Evolutionary conservation across 2,888 invertebrate genomes (phyloP).

Genomic region (Euclidia mi): DNA sequence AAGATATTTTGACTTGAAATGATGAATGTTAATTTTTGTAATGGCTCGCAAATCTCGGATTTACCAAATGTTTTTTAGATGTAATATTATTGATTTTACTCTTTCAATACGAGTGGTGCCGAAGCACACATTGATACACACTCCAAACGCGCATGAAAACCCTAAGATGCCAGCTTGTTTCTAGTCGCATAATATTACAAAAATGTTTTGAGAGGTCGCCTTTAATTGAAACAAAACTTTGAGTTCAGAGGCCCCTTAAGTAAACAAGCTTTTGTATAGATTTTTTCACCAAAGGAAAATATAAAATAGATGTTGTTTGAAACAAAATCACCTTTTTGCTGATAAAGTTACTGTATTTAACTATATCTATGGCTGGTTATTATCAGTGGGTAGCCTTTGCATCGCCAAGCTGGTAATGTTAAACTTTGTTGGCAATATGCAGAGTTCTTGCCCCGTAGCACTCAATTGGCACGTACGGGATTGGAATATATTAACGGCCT

Average conservation of each 20-base stretch:
- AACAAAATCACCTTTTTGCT: constrained; percentile 8
- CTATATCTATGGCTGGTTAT: constrained; percentile 11
- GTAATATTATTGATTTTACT: too few relatives aligned
- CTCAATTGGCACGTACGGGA: too few relatives aligned
- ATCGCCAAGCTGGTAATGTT: constrained; percentile 12
- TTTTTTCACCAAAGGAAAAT: constrained; percentile 24
- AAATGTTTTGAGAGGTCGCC: constrained; percentile 33
- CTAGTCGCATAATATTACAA: constrained; percentile 35
- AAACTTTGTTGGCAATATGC: constrained; percentile 12
- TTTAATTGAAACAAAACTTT: constrained; percentile 24
- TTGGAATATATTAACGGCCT: constrained; percentile 63
- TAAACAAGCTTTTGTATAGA: constrained; percentile 22
- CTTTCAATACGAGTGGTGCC: too few relatives aligned
- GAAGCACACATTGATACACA: background rate
- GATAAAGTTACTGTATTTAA: constrained; percentile 11
- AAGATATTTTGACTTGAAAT: background rate
- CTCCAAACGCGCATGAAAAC: constrained; percentile 35
- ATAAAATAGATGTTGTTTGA: constrained; percentile 21
- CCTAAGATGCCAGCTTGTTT: constrained; percentile 28
- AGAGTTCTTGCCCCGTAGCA: too few relatives aligned
- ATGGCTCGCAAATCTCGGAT: too few relatives aligned
- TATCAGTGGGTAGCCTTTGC: constrained; percentile 18
- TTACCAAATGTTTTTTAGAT: too few relatives aligned
- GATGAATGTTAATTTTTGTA: too few relatives aligned
- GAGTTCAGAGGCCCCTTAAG: constrained; percentile 25